Conservation (phyloP, 2,888 invertebrate species). For the Ceratothoa steindachneri region DNA sequence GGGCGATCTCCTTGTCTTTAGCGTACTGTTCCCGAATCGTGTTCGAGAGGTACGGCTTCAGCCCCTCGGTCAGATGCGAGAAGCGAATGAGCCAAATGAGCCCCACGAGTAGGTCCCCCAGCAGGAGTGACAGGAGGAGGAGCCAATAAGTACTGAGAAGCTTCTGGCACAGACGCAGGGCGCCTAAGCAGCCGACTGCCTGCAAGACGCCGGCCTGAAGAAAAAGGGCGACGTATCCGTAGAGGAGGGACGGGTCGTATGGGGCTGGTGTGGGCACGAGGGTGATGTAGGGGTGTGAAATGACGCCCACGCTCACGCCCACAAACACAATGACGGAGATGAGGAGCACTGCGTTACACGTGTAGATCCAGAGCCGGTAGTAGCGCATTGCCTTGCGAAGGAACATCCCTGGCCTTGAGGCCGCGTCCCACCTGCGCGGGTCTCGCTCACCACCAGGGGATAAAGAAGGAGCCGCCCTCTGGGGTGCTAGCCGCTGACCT, state of each 20-base stretch:
- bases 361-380: slow-evolving; percentile 79
- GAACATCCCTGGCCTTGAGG: slow-evolving; percentile 48
- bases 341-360: slow-evolving; percentile 81
- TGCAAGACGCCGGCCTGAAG: slow-evolving; percentile 66
- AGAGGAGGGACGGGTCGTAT: slow-evolving; percentile 75
- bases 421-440: slow-evolving; percentile 20
- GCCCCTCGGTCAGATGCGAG: slow-evolving; percentile 68
- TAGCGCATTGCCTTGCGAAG: slow-evolving; percentile 53
- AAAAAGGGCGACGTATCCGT: slow-evolving; percentile 75
- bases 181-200: slow-evolving; percentile 72
- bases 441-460: not conserved
- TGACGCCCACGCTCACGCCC: slow-evolving; percentile 63
- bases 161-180: slow-evolving; percentile 71
- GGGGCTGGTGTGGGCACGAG: slow-evolving; percentile 50
- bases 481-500: not conserved
- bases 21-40: slow-evolving; percentile 67
- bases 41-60: slow-evolving; percentile 63
- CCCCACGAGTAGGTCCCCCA: slow-evolving; percentile 78
- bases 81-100: slow-evolving; percentile 79
- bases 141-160: slow-evolving; percentile 80
- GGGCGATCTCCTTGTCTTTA: slow-evolving; percentile 66
- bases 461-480: not conserved
- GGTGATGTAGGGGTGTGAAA: slow-evolving; percentile 53
- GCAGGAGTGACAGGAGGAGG: slow-evolving; percentile 69
- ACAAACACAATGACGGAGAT: slow-evolving; percentile 76